These are phyloP conservation scores for Ecdyonurus torrentis DNA, from an alignment of 2,888 invertebrate genomes.

Conservation along the genomic window DNA sequence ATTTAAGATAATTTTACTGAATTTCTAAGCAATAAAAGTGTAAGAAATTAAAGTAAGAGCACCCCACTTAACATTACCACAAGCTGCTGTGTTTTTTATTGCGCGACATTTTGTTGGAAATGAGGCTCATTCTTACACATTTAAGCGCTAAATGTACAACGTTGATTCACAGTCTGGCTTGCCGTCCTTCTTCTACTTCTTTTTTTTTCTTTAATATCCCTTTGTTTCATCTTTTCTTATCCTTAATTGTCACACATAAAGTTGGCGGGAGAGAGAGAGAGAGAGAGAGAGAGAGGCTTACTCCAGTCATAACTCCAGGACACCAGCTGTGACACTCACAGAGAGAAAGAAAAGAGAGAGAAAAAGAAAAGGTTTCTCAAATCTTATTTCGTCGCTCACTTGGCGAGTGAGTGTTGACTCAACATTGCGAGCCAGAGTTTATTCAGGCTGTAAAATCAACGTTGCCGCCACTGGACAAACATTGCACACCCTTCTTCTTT, in stretches of 20 bases:
- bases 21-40: too few species aligned
- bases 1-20: too few species aligned
- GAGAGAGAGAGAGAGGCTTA: too few species aligned
- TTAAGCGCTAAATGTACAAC: too few species aligned
- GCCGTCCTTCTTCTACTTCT: background rate
- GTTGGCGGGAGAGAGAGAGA: background rate
- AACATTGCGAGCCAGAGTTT: background rate
- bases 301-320: background rate
- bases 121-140: background rate
- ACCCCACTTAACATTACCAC: background rate
- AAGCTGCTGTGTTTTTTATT: background rate
- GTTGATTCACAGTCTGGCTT: too few species aligned
- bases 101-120: background rate
- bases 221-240: background rate
- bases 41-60: too few species aligned
- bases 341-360: background rate
- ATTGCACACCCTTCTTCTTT: too few species aligned
- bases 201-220: background rate
- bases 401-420: background rate
- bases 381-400: background rate
- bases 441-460: background rate
- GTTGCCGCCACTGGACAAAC: background rate
- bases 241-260: background rate
- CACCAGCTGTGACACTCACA: too few species aligned
- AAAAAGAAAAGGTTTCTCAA: background rate